These are phyloP conservation scores for Urocolius indicus DNA, from an alignment of 2,113 vertebrate species.

Conservation along the genomic window DNA sequence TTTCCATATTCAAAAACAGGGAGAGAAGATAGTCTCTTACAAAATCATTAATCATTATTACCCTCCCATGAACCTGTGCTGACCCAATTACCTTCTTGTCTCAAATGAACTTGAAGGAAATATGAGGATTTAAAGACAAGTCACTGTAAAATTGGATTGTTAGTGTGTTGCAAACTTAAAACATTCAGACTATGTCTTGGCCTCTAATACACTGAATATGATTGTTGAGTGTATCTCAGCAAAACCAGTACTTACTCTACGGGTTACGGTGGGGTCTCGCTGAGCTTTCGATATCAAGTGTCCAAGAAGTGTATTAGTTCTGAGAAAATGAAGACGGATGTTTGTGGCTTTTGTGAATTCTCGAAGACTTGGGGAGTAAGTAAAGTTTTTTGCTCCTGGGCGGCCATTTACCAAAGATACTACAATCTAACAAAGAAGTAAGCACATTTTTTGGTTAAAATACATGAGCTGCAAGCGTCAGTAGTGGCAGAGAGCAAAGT, in stretches of 20 bases:
- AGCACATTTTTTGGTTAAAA: conserved; percentile 9
- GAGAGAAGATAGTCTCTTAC: neutral
- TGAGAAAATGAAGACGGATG: conserved; percentile 88
- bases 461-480: neutral
- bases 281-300: conserved; percentile 92
- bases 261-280: conserved; percentile 88
- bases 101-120: neutral
- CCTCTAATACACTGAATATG: neutral
- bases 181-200: neutral
- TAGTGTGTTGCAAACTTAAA: neutral
- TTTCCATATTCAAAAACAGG: neutral
- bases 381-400: conserved; percentile 88
- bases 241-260: conserved; percentile 80
- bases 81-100: neutral
- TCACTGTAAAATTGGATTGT: neutral
- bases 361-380: conserved; percentile 81
- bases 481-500: neutral
- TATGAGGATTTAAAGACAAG: neutral
- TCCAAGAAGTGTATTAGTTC: conserved; percentile 90
- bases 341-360: conserved; percentile 93
- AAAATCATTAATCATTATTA: neutral
- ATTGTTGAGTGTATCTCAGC: rapidly evolving
- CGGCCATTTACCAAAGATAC: conserved; percentile 90
- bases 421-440: conserved; percentile 79
- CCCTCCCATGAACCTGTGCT: neutral